Evolutionary conservation across 2,113 vertebrate species (phyloP), one percentile per base, ranked within the genome.

Genomic region (Tetrax tetrax): DNA sequence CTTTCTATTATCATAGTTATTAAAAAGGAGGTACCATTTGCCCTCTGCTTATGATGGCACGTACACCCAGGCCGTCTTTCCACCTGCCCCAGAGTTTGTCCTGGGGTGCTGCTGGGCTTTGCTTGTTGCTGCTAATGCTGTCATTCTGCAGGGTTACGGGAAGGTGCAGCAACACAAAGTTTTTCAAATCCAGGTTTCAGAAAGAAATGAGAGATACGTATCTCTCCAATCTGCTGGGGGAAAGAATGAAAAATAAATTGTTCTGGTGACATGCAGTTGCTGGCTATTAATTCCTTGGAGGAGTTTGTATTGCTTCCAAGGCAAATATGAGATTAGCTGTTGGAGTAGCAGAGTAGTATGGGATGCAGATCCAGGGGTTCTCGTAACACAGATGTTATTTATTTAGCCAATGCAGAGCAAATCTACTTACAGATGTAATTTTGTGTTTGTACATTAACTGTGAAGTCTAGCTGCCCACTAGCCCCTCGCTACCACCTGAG

Each of bases 181-280:
- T 69, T 88, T 92, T 66, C 86, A 93, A 92, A 74, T 66, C n/a
- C 72, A 90, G 31, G 31, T 89, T 95, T 93, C 85, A 88, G 63
- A 51, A 92, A 70, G 66, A 90, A 65, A 45, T 29, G 4, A 80
- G 68, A 89, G 37, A 70, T 81, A 64, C 0, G 0, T 47, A 63
- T 93, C 35, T 82, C 53, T 87, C 21, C 59, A n/a, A 57, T 22
- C 72, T 83, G 33, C 27, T 71, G 85, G 76, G 45, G 27, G 27
- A 81, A 68, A 85, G 86, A 95, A 94, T 60, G 64, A 96, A 88
- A 96, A 95, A 83, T 74, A 90, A 96, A 94, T 81, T 38, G 50
- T 81, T 94, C 25, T 70, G 75, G 85, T 92, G 78, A 95, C 84
- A 77, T 83, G 70, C 71, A 93, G 83, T 93, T 95, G 79, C 76